Base-by-base conservation (phyloP, 2,113 vertebrate genomes). In the Acinonyx jubatus region DNA sequence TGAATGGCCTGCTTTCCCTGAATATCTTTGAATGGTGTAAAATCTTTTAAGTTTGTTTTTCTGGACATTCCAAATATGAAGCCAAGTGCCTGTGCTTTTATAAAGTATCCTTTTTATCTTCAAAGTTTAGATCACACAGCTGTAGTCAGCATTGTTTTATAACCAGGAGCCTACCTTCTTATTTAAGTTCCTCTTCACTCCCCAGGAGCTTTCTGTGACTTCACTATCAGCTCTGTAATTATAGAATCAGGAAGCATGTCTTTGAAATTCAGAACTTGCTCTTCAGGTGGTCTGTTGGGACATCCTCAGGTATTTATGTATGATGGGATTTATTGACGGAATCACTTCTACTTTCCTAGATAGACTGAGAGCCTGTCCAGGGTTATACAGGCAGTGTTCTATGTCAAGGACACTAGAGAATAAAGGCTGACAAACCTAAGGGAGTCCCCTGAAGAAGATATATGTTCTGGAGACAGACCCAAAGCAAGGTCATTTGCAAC, bases 241-340 rank as follows among this genome's bases (percentile, higher is more conserved):
- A 89, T 18, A 48, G 36, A 68, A 74, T 55, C 91, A 94, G 66
- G 94, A 97, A 88, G 9, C 29, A n/a, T 21, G 33, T 73, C 90
- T 98, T 96, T 96, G 78, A 91, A 98, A 98, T 98, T 98, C 15
- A 91, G 50, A 98, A 97, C 98, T 93, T 66, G 50, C 41, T 89
- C 84, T 93, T 94, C 89, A 90, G 45, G 41, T 48, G 74, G 80
- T 92, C 94, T 81, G 13, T 76, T 79, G 80, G 80, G 90, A 78
- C n/a, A 41, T 90, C 36, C 65, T 95, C 7, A n/a, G 69, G 57
- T 96, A 48, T 92, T 97, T 94, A 57, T 65, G 65, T 94, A 69
- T 91, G 48, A 91, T 97, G 94, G 97, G 45, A 89, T 98, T 92
- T 97, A 96, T 91, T 23, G 76, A 88, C 0, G 0, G 36, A 88